Evolutionary conservation across 2,797 vertebrate species (phyloP).

Genomic region (Rallus crepitans): DNA sequence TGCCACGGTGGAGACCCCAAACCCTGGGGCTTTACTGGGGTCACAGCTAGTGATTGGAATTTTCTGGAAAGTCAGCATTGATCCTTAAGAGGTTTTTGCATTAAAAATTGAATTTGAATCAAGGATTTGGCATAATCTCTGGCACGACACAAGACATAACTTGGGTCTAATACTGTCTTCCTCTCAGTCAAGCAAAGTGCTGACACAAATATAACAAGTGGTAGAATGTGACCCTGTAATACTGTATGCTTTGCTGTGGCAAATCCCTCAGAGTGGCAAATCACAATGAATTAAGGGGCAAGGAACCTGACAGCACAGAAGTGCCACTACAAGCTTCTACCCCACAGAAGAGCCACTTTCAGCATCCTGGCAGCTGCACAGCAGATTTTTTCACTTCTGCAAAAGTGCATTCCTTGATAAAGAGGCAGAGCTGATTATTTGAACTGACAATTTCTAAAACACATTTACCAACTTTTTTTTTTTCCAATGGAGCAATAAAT

Average conservation of each 20-base stretch:
- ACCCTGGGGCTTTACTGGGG: background rate
- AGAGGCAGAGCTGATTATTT: slow-evolving; percentile 14
- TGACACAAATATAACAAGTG: background rate
- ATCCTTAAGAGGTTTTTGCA: background rate
- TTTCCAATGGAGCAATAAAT: slow-evolving; percentile 42
- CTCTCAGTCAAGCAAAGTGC: background rate
- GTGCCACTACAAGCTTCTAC: background rate
- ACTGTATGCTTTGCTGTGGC: background rate
- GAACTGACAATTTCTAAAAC: slow-evolving; percentile 19
- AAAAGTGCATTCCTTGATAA: background rate
- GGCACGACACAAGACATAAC: background rate
- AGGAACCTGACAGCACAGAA: background rate
- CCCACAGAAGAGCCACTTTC: background rate
- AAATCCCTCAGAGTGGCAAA: background rate
- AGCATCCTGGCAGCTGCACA: background rate
- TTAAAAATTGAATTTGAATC: background rate
- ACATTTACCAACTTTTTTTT: background rate
- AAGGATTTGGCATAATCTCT: background rate
- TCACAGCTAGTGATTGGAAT: background rate
- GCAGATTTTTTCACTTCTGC: background rate
- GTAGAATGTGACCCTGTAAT: background rate
- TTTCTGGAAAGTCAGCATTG: background rate
- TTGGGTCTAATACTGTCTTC: background rate
- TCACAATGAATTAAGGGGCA: background rate
- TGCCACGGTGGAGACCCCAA: background rate